phyloP scores from a whole-genome alignment of 2,888 invertebrate genomes.

The Resseliella maxima region DNA sequence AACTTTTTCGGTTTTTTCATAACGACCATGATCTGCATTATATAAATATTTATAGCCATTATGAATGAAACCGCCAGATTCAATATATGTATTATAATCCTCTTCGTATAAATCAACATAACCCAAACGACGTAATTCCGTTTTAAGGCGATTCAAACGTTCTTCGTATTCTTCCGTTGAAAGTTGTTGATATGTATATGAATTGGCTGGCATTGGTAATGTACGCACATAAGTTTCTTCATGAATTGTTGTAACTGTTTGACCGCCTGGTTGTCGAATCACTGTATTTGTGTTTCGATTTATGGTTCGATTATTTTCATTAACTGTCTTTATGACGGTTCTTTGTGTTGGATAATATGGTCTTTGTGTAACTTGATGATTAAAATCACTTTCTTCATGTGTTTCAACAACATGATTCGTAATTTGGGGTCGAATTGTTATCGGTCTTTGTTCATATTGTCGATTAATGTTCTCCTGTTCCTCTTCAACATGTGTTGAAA shows the following conservation, averaged over 20 bases:
- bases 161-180: slow-evolving; percentile 20
- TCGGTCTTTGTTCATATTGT: slow-evolving; percentile 7
- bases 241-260: slow-evolving; percentile 14
- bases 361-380: slow-evolving; percentile 6
- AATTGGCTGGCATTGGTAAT: slow-evolving; percentile 41
- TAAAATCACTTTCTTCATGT: background rate
- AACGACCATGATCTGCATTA: slow-evolving; percentile 24
- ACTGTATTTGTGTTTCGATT: background rate
- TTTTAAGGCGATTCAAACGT: slow-evolving; percentile 48
- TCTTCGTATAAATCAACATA: background rate
- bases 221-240: background rate
- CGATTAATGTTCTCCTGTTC: slow-evolving; percentile 2
- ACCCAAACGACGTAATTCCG: slow-evolving; percentile 54
- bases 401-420: background rate
- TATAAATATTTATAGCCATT: slow-evolving; percentile 56
- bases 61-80: slow-evolving; percentile 54
- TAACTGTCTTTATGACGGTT: background rate
- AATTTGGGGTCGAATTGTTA: background rate
- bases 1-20: slow-evolving; percentile 48
- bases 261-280: background rate
- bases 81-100: slow-evolving; percentile 55
- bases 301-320: slow-evolving; percentile 6
- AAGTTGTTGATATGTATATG: background rate
- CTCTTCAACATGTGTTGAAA: background rate
- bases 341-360: slow-evolving; percentile 8